Evolutionary conservation across 2,797 vertebrate genomes (phyloP).

Genomic region (Melanogrammus aeglefinus): DNA sequence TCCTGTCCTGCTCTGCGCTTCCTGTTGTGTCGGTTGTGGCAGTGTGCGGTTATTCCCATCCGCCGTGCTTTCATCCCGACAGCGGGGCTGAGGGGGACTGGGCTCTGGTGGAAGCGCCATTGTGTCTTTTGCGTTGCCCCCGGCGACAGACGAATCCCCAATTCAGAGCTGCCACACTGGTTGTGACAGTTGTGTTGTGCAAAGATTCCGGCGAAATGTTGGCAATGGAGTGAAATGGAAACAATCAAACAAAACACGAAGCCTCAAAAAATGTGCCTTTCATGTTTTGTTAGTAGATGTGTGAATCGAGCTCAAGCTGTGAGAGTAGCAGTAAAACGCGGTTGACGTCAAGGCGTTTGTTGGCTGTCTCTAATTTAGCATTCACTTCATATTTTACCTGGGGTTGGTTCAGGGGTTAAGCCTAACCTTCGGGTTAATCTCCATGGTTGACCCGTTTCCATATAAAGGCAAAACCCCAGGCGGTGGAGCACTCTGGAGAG

Average conservation of each 20-base stretch:
- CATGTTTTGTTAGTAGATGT: too few species aligned
- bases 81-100: constrained; percentile 1
- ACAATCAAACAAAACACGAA: not conserved
- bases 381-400: not conserved
- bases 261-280: not conserved
- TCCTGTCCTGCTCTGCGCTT: constrained; percentile 68
- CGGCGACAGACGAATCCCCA: not conserved
- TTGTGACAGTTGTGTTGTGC: constrained; percentile 1
- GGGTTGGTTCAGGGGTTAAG: constrained; percentile 33
- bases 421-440: constrained; percentile 38
- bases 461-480: constrained; percentile 72
- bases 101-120: constrained; percentile 38
- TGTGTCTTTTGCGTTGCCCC: constrained; percentile 32
- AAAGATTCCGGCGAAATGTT: not conserved
- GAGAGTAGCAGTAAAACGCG: too few species aligned
- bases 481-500: constrained; percentile 59
- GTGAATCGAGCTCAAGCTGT: too few species aligned
- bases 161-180: constrained; percentile 14
- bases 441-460: constrained; percentile 61
- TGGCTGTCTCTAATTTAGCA: too few species aligned
- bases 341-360: too few species aligned
- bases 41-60: not conserved
- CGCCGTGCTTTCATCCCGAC: constrained; percentile 1
- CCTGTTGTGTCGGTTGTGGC: constrained; percentile 49
- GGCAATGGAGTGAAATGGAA: not conserved